Conservation (phyloP, 2,113 vertebrate genomes). For the Thryonomys swinderianus region DNA sequence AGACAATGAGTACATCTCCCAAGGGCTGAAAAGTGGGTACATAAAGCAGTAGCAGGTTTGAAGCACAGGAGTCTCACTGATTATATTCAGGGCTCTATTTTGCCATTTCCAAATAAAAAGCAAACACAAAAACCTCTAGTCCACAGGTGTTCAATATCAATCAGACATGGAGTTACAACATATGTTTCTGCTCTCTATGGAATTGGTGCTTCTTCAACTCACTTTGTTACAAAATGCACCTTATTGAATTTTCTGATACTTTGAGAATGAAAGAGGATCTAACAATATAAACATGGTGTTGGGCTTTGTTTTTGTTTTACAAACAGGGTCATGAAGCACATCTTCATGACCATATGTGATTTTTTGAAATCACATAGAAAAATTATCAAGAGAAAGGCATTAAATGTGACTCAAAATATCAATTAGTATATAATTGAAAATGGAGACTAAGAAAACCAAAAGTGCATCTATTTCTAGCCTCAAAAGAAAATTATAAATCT, state of each 20-base stretch:
- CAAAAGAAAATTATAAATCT: background rate
- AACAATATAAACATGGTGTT: background rate
- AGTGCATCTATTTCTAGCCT: background rate
- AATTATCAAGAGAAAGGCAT: slow-evolving; percentile 28
- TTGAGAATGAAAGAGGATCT: slow-evolving; percentile 33
- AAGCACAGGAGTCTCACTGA: background rate
- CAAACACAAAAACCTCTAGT: background rate
- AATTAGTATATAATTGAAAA: slow-evolving; percentile 21
- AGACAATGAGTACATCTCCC: background rate
- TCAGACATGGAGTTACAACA: background rate
- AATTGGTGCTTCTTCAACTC: slow-evolving; percentile 36
- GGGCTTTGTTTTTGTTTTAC: slow-evolving; percentile 15
- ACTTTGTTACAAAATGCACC: slow-evolving; percentile 51
- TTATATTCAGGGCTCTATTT: background rate
- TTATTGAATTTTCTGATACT: slow-evolving; percentile 42
- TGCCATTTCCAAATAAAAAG: slow-evolving; percentile 61
- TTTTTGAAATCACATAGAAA: slow-evolving; percentile 17
- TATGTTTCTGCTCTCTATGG: background rate
- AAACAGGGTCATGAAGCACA: slow-evolving; percentile 18
- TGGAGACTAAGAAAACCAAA: background rate
- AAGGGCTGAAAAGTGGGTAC: background rate
- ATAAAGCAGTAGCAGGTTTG: background rate
- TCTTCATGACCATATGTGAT: background rate
- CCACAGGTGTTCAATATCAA: background rate
- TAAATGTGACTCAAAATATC: slow-evolving; percentile 13